Base-by-base conservation (phyloP, 2,113 vertebrate species). In the Butastur rufipennis region DNA sequence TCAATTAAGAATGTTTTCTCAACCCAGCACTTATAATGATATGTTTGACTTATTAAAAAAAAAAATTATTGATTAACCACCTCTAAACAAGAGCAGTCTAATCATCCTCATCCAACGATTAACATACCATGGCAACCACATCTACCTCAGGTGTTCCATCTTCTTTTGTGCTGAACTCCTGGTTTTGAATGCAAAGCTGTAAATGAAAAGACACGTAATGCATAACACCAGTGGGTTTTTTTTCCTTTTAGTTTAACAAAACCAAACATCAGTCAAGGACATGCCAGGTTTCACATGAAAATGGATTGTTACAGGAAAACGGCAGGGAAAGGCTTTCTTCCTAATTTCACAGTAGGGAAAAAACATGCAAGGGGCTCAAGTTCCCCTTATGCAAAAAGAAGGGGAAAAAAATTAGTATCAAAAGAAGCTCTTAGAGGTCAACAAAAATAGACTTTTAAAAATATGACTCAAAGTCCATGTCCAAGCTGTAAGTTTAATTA, bases 171-270 rank as follows among this genome's bases (percentile, higher is more conserved):
- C 75, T 63, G 95, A 98, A 96, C 50, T 97, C 89, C 86, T 97
- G 94, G 50, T 93, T 98, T 93, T 97, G 96, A 95, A 96, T 55
- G 29, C 97, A 96, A 74, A 99, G 97, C 98, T 98, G 85, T 52
- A 96, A 97, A 95, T 36, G 23, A 94, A 85, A 92, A 96, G 32
- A 40, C 23, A 86, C 7, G 38, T 22, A 65, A 13, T 3, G 34
- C 2, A 2, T 67, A 63, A 74, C 38, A 36, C 17, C 32, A 20
- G 8, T 23, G 6, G 3, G 1, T 0, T 10, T 61, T 55, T 72
- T 48, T 23, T 9, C 25, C 20, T 11, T 53, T 45, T 38, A 71
- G 17, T 53, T 86, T 73, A 77, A 70, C 8, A 59, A 84, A 81
- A 27, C 3, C 10, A 72, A 70, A 25, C 3, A 66, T 26, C 31